Base-by-base conservation (phyloP, 2,797 vertebrate species). In the Clamator glandarius region DNA sequence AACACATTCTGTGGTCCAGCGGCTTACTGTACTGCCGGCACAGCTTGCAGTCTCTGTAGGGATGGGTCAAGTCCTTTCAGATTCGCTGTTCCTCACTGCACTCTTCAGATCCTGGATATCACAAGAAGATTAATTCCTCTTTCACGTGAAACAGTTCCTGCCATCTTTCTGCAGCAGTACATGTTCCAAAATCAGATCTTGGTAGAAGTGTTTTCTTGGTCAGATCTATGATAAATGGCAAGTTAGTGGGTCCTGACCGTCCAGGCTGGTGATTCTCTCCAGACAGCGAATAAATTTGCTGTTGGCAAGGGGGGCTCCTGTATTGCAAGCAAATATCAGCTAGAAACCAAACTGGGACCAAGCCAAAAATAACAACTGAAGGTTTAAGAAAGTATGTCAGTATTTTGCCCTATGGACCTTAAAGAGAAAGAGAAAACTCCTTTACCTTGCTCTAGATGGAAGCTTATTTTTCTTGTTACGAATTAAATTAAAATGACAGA, bases 401-500 rank as follows among this genome's bases (percentile, higher is more conserved):
- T 54, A 89, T 91, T 95, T 95, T 68, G 26, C 82, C 48, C 51
- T 79, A 7, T 66, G 68, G 84, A 69, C 68, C 64, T 87, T 77
- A 80, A 79, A 14, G 84, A 94, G 79, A 74, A 90, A 72, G 73
- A 90, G 70, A 93, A 92, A 89, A 83, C 41, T 89, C 50, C 74
- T 77, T 80, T 94, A 55, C 46, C 23, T 80, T 4, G 2, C 50
- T 90, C 54, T 86, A 82, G 69, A 69, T 67, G 59, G 79, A 88
- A 92, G 69, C 54, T 70, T 88, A 66, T 90, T 93, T 93, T 93
- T 91, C 79, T 84, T 94, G 51, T 68, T 92, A 77, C 46, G 93
- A 93, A 96, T 94, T 62, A 91, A 96, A 94, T 89, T 75, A 94
- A 80, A 94, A 64, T 59, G 76, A 88, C 76, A 88, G 73, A 86